A percentile compares a stretch with the other conserved stretches of the same genome.
phyloP scores from a whole-genome alignment of 2,888 invertebrate species.

The Spicauda simplicius region DNA sequence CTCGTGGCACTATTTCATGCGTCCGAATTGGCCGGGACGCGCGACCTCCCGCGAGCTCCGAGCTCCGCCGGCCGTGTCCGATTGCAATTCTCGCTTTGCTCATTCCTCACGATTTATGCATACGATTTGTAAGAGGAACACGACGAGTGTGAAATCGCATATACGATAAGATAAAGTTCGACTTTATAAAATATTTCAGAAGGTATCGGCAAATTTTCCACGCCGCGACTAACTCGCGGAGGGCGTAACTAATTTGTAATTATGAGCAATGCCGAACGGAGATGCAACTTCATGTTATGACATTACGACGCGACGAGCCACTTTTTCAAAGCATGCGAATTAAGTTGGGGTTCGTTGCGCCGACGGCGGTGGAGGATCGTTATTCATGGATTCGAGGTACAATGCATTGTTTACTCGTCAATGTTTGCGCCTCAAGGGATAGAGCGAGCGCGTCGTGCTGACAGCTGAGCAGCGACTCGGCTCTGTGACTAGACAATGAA shows the following conservation, averaged over 20 bases:
- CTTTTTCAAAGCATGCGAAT: constrained; percentile 70
- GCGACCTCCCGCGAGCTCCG: constrained; percentile 75
- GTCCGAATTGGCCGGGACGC: constrained; percentile 74
- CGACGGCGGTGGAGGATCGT: constrained; percentile 65
- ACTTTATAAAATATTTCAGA: constrained; percentile 52
- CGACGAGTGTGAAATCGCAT: constrained; percentile 67
- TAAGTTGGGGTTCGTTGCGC: constrained; percentile 64
- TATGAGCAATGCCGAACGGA: constrained; percentile 35
- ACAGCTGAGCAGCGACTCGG: constrained; percentile 62
- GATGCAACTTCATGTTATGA: constrained; percentile 40
- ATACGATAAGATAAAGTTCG: constrained; percentile 60
- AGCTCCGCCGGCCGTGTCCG: constrained; percentile 60
- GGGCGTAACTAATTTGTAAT: constrained; percentile 49
- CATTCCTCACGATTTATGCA: constrained; percentile 71
- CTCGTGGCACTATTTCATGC: constrained; percentile 80
- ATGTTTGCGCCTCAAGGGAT: constrained; percentile 68
- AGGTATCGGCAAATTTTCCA: constrained; percentile 47
- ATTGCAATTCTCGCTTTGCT: constrained; percentile 70
- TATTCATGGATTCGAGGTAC: constrained; percentile 73
- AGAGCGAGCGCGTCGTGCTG: constrained; percentile 65
- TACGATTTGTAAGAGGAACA: constrained; percentile 67
- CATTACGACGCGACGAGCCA: constrained; percentile 43
- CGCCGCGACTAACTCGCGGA: constrained; percentile 39
- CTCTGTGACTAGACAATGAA: constrained; percentile 27
- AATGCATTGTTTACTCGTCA: constrained; percentile 80